These are phyloP conservation scores for Chrysochloris asiatica DNA, from an alignment of 2,113 vertebrate genomes.

Conservation along the genomic window DNA sequence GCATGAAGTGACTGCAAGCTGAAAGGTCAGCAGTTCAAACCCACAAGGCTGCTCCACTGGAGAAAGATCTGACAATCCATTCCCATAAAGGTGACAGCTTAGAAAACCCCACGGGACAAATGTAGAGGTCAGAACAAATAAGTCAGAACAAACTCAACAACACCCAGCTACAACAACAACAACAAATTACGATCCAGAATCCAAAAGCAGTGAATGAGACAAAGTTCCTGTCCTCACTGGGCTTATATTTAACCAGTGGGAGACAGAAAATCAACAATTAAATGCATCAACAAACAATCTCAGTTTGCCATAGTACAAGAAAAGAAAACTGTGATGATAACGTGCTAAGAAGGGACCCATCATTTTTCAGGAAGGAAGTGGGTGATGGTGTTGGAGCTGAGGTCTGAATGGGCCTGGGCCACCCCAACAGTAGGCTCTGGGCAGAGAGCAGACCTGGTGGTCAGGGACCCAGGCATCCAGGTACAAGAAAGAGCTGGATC, in stretches of 20 bases:
- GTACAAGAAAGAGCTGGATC: not conserved
- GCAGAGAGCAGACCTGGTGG: not conserved
- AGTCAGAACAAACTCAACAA: not conserved
- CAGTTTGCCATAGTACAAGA: not conserved
- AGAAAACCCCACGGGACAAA: too few relatives aligned
- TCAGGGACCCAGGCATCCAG: not conserved
- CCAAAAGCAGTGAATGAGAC: not conserved
- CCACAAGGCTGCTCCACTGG: not conserved
- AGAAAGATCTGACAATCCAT: not conserved
- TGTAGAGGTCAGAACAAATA: not conserved
- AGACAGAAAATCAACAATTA: not conserved
- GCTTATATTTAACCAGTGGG: not conserved
- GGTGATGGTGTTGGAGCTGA: not conserved
- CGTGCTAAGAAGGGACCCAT: not conserved
- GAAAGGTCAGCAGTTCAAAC: not conserved
- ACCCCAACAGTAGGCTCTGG: not conserved
- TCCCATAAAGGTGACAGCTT: too few relatives aligned
- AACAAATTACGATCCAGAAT: not conserved
- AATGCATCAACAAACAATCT: not conserved
- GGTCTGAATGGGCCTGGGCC: not conserved
- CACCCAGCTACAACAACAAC: too few relatives aligned
- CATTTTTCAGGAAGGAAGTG: too few relatives aligned
- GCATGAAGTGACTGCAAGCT: too few relatives aligned
- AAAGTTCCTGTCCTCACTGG: not conserved
- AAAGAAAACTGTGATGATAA: not conserved